phyloP scores from a whole-genome alignment of 2,888 invertebrate genomes.

The Erebia aethiops region DNA sequence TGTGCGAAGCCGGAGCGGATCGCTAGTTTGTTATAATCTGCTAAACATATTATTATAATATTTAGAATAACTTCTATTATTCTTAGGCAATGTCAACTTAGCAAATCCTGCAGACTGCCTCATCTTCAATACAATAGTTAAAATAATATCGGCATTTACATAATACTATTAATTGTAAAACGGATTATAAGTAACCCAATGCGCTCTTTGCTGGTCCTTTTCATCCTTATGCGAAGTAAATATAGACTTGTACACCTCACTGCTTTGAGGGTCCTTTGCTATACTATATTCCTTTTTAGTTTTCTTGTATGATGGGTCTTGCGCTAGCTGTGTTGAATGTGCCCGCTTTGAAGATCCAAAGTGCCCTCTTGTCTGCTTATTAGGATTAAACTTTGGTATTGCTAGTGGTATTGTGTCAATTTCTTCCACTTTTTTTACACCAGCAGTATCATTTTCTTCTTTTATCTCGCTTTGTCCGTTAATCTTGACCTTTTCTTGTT shows the following conservation, averaged over 20 bases:
- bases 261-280: constrained; percentile 94
- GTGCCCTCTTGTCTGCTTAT: constrained; percentile 69
- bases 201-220: constrained; percentile 92
- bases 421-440: constrained; percentile 60
- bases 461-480: constrained; percentile 63
- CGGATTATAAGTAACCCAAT: constrained; percentile 99
- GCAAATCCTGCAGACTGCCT: too few relatives aligned
- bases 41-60: background rate
- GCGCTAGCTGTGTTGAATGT: constrained; percentile 60
- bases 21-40: background rate
- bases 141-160: too few relatives aligned
- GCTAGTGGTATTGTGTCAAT: constrained; percentile 74
- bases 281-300: constrained; percentile 92
- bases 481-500: constrained; percentile 57
- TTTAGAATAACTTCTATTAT: background rate
- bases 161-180: constrained; percentile 92
- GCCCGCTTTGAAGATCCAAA: constrained; percentile 74
- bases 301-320: constrained; percentile 89
- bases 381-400: constrained; percentile 73
- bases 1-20: too few relatives aligned
- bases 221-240: constrained; percentile 96
- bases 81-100: too few relatives aligned
- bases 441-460: constrained; percentile 50
- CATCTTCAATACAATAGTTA: too few relatives aligned
- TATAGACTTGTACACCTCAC: constrained; percentile 96